Evolutionary conservation across 2,888 invertebrate species (phyloP), one percentile per base, ranked within the genome.

Genomic region (Ormia ochracea): DNA sequence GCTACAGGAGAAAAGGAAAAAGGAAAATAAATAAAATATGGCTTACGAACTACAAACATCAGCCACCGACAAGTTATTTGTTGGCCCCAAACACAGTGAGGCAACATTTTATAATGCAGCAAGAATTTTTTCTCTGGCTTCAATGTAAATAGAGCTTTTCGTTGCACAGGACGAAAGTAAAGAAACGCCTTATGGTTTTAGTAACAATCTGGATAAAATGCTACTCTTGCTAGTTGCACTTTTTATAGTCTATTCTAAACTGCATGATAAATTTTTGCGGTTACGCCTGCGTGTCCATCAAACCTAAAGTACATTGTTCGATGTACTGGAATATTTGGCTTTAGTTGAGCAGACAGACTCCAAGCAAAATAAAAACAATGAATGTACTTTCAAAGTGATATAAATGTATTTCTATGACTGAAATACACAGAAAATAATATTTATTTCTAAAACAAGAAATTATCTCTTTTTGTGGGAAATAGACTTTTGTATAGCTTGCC

Each of bases 221-320:
- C 65, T 77, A 56, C 69, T 59, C 48, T 58, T 58, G 52, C 48
- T 65, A 9, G 36, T 54, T 45, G 56, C 31, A 63, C 26, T 38
- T 65, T 33, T 58, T 33, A 17, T 45, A 52, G 31, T 36, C 45
- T 65, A 54, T 63, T 59, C 28, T 2, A 41, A 14, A 41, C 50
- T 38, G 38, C 48, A 76, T 63, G 36, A 41, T 21, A 4, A 45
- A 45, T 69, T 59, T 79, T 74, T 78, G 69, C 75, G 65, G 81
- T 77, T 81, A 81, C 81, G 72, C 81, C 81, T 79, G 81, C 74
- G 72, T 82, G 81, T 82, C 81, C 76, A 79, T 81, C 77, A 79
- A 79, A 72, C 52, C 33, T 65, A 45, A 79, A 79, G 52, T 65
- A 75, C 52, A 66, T 52, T 41, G 33, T 66, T 43, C 43, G n/a